Evolutionary conservation across 2,113 vertebrate species (phyloP), one percentile per base, ranked within the genome.

Genomic region (Heloderma charlesbogerti): DNA sequence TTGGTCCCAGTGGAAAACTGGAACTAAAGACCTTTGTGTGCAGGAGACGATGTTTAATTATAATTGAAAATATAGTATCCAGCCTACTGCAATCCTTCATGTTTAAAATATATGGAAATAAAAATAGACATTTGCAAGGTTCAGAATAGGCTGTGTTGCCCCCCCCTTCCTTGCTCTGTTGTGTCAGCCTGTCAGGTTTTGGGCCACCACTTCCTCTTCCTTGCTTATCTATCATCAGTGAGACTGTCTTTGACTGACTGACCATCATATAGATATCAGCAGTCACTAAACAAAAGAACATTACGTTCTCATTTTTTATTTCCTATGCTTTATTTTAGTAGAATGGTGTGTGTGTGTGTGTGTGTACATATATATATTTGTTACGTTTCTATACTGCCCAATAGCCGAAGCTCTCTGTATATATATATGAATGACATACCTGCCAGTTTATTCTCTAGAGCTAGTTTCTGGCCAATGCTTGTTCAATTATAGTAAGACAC

Each of bases 21-120:
- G 60, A 94, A 88, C 86, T 63, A 89, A 92, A 89, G 22, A 43
- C 18, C 93, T 94, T 91, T 92, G 40, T 93, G 86, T 86, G 54
- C 31, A 96, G 92, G 74, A 90, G 77, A 77, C 83, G 75, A 31
- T 75, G 96, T 96, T 3, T 34, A 88, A 94, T 95, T 90, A 91
- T 60, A 67, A 10, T 29, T 31, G 88, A 82, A 9, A 31, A 93
- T 63, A 63, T 88, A 89, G 90, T 87, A 16, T 0, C 0, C 79
- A 45, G 48, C 57, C 93, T 95, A 6, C 86, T 93, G 66, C 69
- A 27, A 10, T 2, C 77, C 60, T 92, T 78, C 78, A 92, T 20
- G 16, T 86, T 87, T 31, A 10, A 74, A 89, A 89, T 80, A 57
- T 29, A 75, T 75, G 48, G 88, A 88, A 84, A 84, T 6, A n/a